Base-by-base conservation (phyloP, 2,888 invertebrate genomes). In the Crematogaster levior region DNA sequence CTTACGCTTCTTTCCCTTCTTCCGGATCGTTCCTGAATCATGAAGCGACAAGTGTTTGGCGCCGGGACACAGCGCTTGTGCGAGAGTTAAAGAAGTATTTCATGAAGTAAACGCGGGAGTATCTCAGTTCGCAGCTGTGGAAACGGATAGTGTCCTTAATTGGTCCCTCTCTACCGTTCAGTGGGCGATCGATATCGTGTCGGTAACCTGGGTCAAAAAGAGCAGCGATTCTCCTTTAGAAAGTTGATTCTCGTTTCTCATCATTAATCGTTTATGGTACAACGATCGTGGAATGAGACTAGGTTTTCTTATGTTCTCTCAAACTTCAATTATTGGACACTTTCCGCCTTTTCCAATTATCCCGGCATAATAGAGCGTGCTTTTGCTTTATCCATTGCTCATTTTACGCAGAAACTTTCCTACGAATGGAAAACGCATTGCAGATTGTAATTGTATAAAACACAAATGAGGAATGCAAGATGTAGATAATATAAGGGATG, bases 31-130 rank as follows among this genome's bases (percentile, higher is more conserved):
- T 82, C 70, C 80, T 80, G 82, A 80, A 89, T 87, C 84, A 85
- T 84, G 85, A 82, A 87, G 83, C 87, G 86, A 87, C 87, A 86
- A 89, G 84, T 87, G 89, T 88, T 89, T 84, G 79, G 72, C 70
- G 83, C 84, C 83, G 77, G 48, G 84, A 75, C 85, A 75, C 85
- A 70, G 75, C 58, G 79, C 85, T 82, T 81, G 77, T 83, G 66
- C 72, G 79, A 60, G 82, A 79, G 83, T 82, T 81, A 37, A 70
- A 43, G 56, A 79, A 46, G 58, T 74, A 84, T 80, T 74, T 83
- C 66, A 80, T 74, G 70, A 77, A 85, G 84, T 86, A 85, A 83
- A 82, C 82, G 83, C 73, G 74, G 48, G 65, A 79, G 77, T 79
- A 79, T 79, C 77, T 79, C 77, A 70, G n/a, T 56, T 79, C 70